Conservation (phyloP, 2,113 vertebrate species). For the Lathamus discolor region DNA sequence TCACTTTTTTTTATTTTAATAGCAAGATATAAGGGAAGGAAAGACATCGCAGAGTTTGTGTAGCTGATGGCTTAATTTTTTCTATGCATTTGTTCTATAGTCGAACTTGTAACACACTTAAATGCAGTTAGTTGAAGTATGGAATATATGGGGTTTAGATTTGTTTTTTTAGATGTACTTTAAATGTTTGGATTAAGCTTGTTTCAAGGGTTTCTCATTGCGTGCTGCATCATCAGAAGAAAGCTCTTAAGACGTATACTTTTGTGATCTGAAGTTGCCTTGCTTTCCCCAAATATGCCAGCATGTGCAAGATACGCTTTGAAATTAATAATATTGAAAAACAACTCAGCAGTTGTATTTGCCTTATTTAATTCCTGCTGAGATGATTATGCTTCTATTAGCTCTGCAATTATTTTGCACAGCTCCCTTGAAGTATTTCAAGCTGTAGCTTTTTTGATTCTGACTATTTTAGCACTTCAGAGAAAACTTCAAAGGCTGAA, state of each 20-base stretch:
- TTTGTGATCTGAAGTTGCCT: constrained; percentile 40
- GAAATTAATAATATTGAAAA: constrained; percentile 73
- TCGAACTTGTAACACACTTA: neutral
- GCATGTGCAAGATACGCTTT: constrained; percentile 45
- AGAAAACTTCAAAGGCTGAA: constrained; percentile 60
- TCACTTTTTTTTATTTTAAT: neutral
- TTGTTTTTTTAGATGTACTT: constrained; percentile 7
- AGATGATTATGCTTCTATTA: constrained; percentile 74
- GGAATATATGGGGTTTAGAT: neutral
- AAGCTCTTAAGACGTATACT: constrained; percentile 39
- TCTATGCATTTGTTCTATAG: neutral
- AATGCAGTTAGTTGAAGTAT: neutral
- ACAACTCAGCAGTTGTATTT: constrained; percentile 67
- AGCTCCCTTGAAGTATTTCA: constrained; percentile 61
- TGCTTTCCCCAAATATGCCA: constrained; percentile 37
- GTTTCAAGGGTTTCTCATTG: constrained; percentile 46
- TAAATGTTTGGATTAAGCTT: constrained; percentile 33
- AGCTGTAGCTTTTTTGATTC: constrained; percentile 62
- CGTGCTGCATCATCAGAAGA: constrained; percentile 30
- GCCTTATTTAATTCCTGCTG: constrained; percentile 70
- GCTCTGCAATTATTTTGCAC: constrained; percentile 71
- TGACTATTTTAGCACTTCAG: constrained; percentile 45
- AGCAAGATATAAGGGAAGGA: neutral
- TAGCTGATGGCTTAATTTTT: neutral
- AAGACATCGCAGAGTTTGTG: fast-evolving